A percentile compares a stretch with the other conserved stretches of the same genome.
Conservation (phyloP, 2,888 invertebrate genomes). For the Scaptomyza flava region DNA sequence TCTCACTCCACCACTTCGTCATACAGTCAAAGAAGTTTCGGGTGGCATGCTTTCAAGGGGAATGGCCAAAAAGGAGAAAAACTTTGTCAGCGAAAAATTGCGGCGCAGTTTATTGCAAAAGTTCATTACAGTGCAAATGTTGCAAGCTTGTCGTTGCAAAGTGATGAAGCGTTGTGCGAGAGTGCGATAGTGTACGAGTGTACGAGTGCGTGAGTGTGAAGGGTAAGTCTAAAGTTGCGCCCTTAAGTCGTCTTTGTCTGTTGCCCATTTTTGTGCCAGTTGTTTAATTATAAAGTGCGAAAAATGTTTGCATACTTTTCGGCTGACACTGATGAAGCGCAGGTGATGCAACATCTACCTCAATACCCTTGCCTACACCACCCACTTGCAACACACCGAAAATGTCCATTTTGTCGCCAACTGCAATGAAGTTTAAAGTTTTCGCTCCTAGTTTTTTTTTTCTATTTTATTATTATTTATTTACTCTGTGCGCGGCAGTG, state of each 20-base stretch:
- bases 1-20: background rate
- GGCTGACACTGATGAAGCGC: conserved; percentile 76
- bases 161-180: background rate
- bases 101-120: conserved; percentile 79
- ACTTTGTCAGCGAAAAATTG: conserved; percentile 78
- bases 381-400: background rate
- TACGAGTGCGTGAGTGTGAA: background rate
- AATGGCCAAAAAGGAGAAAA: conserved; percentile 45
- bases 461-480: conserved; percentile 41
- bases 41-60: background rate
- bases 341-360: conserved; percentile 60
- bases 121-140: conserved; percentile 79
- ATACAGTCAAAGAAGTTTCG: conserved; percentile 16
- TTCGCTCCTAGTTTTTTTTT: conserved; percentile 7
- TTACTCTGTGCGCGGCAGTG: conserved; percentile 50
- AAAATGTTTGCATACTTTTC: conserved; percentile 77
- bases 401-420: conserved; percentile 21
- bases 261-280: conserved; percentile 54
- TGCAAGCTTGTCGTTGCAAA: conserved; percentile 50
- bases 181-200: background rate
- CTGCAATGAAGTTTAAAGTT: conserved; percentile 39
- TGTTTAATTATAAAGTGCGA: conserved; percentile 80
- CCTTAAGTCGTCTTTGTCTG: conserved; percentile 65
- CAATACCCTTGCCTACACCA: background rate
- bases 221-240: conserved; percentile 6